A percentile compares a stretch with the other conserved stretches of the same genome.
These are phyloP conservation scores for Dryobota labecula DNA, from an alignment of 2,888 invertebrate species.

Conservation along the genomic window DNA sequence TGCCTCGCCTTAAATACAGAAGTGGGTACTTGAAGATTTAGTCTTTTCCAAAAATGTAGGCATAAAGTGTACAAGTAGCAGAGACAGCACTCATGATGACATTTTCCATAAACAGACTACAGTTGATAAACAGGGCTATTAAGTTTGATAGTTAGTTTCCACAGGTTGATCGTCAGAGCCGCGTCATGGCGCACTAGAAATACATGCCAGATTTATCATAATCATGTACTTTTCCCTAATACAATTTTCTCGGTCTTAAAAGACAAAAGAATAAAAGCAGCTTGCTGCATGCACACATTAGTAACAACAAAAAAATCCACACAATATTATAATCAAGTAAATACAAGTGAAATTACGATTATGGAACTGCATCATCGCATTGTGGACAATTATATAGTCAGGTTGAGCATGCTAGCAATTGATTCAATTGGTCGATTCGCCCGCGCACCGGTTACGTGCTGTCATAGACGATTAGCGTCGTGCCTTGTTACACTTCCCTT, in stretches of 20 bases:
- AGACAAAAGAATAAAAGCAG: neutral
- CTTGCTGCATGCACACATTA: neutral
- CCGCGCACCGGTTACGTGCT: constrained; percentile 44
- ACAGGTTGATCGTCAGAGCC: neutral
- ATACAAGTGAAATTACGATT: constrained; percentile 43
- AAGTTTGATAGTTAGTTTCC: neutral
- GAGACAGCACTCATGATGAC: neutral
- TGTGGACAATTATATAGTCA: constrained; percentile 51
- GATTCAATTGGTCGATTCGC: constrained; percentile 51
- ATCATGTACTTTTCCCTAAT: neutral
- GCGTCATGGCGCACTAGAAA: neutral
- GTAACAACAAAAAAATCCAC: neutral
- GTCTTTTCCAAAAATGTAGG: neutral
- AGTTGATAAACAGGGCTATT: neutral
- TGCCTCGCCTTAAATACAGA: neutral
- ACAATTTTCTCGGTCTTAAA: neutral
- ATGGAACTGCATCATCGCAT: constrained; percentile 39
- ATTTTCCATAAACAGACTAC: neutral
- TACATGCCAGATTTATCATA: neutral
- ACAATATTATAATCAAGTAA: constrained; percentile 24
- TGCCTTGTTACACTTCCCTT: constrained; percentile 37
- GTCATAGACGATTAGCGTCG: constrained; percentile 51
- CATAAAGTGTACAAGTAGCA: neutral
- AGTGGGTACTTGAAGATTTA: neutral
- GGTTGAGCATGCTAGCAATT: constrained; percentile 51